Evolutionary conservation across 2,797 vertebrate species (phyloP), one percentile per base, ranked within the genome.

Genomic region (Cephalopachus bancanus): DNA sequence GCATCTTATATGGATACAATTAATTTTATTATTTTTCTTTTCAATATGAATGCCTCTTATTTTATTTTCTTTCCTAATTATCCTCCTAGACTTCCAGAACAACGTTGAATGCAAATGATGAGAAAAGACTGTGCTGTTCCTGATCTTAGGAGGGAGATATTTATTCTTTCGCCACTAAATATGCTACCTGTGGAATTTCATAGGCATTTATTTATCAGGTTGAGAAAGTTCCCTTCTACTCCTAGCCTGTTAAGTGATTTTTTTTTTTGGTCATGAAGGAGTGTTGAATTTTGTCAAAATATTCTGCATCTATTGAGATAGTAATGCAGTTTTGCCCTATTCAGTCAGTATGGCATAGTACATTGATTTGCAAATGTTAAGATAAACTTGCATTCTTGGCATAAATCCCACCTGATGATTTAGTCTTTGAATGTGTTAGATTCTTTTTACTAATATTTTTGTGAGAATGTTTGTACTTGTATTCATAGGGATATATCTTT

Each of bases 381-480:
- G n/a, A 16, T 16, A 78, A 55, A 10, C 16, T 91, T 83, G 8
- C 59, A 55, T 84, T 65, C 71, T 37, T 83, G n/a, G 49, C 12
- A 76, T 64, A 92, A 62, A 65, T 55, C 71, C 15, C 51, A 30
- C 57, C 37, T 65, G 30, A 28, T 51, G n/a, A 44, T 37, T 89
- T 75, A 76, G 83, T 74, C 10, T 28, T 64, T 22, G 22, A 22
- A 28, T 22, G 7, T 69, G 5, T 86, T 69, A 16, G 74, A 69
- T 78, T 93, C 53, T 93, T 53, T 71, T 44, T 37, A 44, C 22
- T 62, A 28, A 79, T 69, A 78, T 51, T 85, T 78, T 93, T 78
- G 51, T 67, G 60, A 91, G 57, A 17, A 72, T 62, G 19, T 83
- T 71, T 85, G n/a, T 28, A 55, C 72, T 62, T 91, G 59, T 89